phyloP scores from a whole-genome alignment of 2,113 vertebrate species.

The Regulus satrapa region DNA sequence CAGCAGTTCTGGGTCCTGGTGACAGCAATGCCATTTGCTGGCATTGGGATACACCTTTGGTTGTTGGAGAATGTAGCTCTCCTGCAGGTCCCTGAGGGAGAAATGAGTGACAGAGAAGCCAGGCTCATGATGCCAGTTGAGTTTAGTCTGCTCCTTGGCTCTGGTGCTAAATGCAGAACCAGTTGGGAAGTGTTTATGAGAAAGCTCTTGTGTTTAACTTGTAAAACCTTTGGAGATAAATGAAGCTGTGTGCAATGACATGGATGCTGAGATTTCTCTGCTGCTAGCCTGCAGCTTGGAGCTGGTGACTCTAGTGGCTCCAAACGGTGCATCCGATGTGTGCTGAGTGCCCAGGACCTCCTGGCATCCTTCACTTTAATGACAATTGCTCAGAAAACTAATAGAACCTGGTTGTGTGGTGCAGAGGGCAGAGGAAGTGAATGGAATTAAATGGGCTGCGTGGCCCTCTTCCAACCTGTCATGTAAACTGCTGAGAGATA shows the following conservation, averaged over 20 bases:
- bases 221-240: not conserved
- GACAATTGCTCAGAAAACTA: constrained; percentile 17
- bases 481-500: not conserved
- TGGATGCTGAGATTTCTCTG: not conserved
- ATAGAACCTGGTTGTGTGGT: not conserved
- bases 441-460: constrained; percentile 2
- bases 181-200: not conserved
- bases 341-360: not conserved
- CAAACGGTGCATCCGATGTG: accelerated
- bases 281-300: not conserved
- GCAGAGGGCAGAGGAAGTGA: constrained; percentile 1
- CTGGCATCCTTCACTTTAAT: not conserved
- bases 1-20: accelerated
- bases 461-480: constrained; percentile 4
- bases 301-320: not conserved
- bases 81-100: not conserved
- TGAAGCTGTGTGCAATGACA: not conserved
- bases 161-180: not conserved
- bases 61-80: not conserved
- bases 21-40: not conserved
- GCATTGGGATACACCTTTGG: not conserved
- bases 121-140: not conserved
- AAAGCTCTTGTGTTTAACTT: not conserved
- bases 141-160: not conserved
- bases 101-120: not conserved